Base-by-base conservation (phyloP, 2,797 vertebrate species). In the Characodon lateralis region DNA sequence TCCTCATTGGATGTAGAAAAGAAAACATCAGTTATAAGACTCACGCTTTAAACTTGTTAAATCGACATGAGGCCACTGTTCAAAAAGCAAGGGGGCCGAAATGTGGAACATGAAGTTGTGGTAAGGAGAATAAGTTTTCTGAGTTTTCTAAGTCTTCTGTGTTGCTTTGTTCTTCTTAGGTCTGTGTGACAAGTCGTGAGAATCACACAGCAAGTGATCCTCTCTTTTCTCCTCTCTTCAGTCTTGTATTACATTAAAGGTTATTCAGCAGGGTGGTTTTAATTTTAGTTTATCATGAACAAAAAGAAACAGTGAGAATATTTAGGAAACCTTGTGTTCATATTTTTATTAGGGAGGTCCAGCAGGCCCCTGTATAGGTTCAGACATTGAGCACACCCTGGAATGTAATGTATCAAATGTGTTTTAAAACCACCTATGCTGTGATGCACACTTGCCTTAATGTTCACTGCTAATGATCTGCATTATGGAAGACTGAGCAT, bases 401-500 rank as follows among this genome's bases (percentile, higher is more conserved):
- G 82, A 78, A 79, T 78, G 82, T 72, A 79, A 66, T 46, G 73
- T 7, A 50, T 68, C 0, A 0, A 63, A 65, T 39, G 46, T 69
- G 24, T 26, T 63, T 22, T 66, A 43, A 69, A 61, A 71, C 71
- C 2, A 26, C 46, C 78, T 85, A 73, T 48, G 83, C 76, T 7
- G n/a, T 63, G 79, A 88, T 72, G 88, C 84, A 18, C 79, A 86
- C 84, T 63, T 82, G 85, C 78, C 20, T 70, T 48, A 84, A 69
- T 77, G 72, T 76, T 88, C 77, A 50, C 51, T 0, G 13, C 61
- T 87, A 83, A 87, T 88, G 82, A 81, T 77, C 79, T 68, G 51
- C 77, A 59, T 73, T 16, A 83, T 66, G 77, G 88, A 90, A 88
- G 85, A 80, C 77, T 85, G 85, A 90, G 83, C 88, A 86, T 72